phyloP scores from a whole-genome alignment of 2,797 vertebrate species.

The Monodelphis domestica region DNA sequence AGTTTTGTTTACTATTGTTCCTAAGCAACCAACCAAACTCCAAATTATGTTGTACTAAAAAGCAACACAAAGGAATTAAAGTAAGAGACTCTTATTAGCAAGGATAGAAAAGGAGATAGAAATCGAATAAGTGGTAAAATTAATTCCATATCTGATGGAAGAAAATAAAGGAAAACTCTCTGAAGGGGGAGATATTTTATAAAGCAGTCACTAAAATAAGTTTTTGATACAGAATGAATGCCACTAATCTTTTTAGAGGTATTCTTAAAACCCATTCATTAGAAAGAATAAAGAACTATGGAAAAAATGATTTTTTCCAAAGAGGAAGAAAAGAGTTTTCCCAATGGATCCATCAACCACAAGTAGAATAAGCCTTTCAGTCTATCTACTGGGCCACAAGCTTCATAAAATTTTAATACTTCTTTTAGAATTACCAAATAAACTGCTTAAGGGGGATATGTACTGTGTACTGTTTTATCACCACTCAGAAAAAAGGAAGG shows the following conservation, averaged over 20 bases:
- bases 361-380: constrained; percentile 41
- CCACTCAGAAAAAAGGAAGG: constrained; percentile 22
- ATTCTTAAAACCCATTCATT: constrained; percentile 13
- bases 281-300: background rate
- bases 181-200: constrained; percentile 43
- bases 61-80: background rate
- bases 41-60: background rate
- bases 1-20: background rate
- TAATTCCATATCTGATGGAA: background rate
- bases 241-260: background rate
- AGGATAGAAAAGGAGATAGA: constrained; percentile 21
- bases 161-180: constrained; percentile 9
- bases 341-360: constrained; percentile 48
- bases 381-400: background rate
- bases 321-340: constrained; percentile 37
- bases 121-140: constrained; percentile 39
- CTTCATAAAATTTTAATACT: constrained; percentile 64
- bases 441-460: constrained; percentile 14
- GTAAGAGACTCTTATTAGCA: background rate
- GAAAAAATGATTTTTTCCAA: constrained; percentile 32
- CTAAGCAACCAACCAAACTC: background rate
- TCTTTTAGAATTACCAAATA: constrained; percentile 56
- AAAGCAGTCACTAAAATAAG: constrained; percentile 46
- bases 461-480: background rate
- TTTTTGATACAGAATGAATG: constrained; percentile 47